Evolutionary conservation across 2,113 vertebrate species (phyloP), one percentile per base, ranked within the genome.

Genomic region (Nanorana parkeri): DNA sequence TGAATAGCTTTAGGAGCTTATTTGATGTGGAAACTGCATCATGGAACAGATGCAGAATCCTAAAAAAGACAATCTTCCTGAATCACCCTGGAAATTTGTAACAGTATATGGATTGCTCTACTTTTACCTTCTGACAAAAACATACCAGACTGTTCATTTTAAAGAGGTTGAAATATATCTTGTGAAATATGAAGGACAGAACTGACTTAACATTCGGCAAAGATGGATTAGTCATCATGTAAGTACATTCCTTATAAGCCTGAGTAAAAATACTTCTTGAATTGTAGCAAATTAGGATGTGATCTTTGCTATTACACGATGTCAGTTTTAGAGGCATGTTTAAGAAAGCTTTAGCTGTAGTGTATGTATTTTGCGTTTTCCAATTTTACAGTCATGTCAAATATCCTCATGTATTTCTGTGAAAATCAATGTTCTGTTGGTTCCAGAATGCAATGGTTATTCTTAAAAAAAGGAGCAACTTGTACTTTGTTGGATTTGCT

Each of bases 201-300:
- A 15, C 20, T 56, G 54, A 41, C 29, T 21, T 71, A 86, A 85
- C 65, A 75, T 76, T 82, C 84, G 81, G 76, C 87, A 85, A 81
- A 10, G 55, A 88, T 80, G 86, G 90, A 91, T 66, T 87, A 87
- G 87, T 87, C 86, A 65, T 82, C 85, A 17, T 72, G 68, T 80
- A 24, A 87, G 84, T 90, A 89, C 29, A 24, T 10, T 23, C 17
- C 8, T 61, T 23, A 32, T 26, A 28, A 11, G 21, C 21, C 23
- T 4, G 65, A 61, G 58, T 1, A 7, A 61, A 24, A 13, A 29
- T 7, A 7, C 15, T 52, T 4, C 32, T 11, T 21, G 51, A 47
- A 47, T 13, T 47, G n/a, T 23, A 63, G 16, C 8, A 3, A 63
- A 16, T 23, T n/a, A 63, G 26, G 15, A 63, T 15, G 3, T 24